Evolutionary conservation across 2,797 vertebrate genomes (phyloP), one percentile per base, ranked within the genome.

Genomic region (Anniella stebbinsi): DNA sequence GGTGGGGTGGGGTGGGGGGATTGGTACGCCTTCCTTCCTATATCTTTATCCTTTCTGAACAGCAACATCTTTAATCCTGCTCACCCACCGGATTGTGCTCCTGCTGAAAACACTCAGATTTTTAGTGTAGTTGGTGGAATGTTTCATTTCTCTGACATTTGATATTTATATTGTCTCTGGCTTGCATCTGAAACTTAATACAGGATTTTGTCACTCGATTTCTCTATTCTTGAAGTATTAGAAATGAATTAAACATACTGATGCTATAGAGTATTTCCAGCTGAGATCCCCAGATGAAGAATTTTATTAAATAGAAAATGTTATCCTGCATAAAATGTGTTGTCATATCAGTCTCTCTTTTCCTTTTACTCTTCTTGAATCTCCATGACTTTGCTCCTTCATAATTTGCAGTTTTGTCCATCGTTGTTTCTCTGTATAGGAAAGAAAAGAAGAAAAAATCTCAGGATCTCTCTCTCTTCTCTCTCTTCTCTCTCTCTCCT

Each of bases 261-360:
- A 78, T 3, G 21, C 36, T 80, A 38, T 54, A 60, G 72, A 69
- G 48, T 70, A 77, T 84, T 84, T 89, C 45, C 63, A 78, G 25
- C 73, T 85, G 88, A 84, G 60, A 83, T 89, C n/a, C 25, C 51
- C 87, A 89, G 80, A 51, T 85, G 63, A 89, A 85, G 75, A 48
- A 57, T 80, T 70, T 51, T 18, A 57, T 85, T 89, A 89, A 85
- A 88, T 69, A 33, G 80, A 83, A 48, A 54, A 51, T 54, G 33
- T 84, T 69, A 84, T 78, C 36, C 41, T 78, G 17, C 73, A 67
- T 30, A 67, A 78, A 78, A 87, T 30, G 33, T 51, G 63, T 78
- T 51, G 63, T 66, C 60, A 33, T 77, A 11, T 51, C 75, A 51
- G 18, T n/a, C 41, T 75, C 33, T 69, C 60, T 10, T 76, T 76